Evolutionary conservation across 1,140 invertebrate genomes (phyloP), one percentile per base, ranked within the genome.

Genomic region (Drosophila repleta): DNA sequence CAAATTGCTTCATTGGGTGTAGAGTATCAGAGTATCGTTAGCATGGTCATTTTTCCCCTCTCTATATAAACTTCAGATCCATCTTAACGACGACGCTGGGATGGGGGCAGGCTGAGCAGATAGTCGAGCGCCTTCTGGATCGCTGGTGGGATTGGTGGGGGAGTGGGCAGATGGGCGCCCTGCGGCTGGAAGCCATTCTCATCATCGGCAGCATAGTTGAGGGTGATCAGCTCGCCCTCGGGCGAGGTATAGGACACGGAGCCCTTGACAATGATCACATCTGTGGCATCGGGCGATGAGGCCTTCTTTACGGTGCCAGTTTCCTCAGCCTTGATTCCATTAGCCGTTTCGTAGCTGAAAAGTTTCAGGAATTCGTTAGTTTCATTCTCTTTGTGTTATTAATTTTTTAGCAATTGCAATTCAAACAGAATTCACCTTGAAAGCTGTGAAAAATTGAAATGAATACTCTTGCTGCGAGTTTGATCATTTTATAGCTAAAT

Each of bases 171-270:
- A 92, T 96, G 96, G 4, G 94, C 94, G 2, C 95, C 96, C 85
- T 92, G 74, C 8, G 95, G 94, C 90, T 94, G 94, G 81, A 96
- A 96, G 21, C 95, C 96, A 65, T 94, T 94, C 77, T 95, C 95
- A 80, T 96, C 95, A 90, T 97, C 96, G 1, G 96, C 96, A 3
- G 94, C 93, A 90, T 97, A 98, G 61, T 94, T 94, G 0, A 98
- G 92, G 0, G 94, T 92, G 68, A 97, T 96, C 18, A 95, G 93
- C 43, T 94, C 95, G 55, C 96, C 96, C 79, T 97, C 96, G 1
- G 96, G 95, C 11, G 96, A 96, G 0, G 96, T 96, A 90, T 97
- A 97, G 49, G 95, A 95, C 68, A 94, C 96, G n/a, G 94, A 94
- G 39, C 96, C 96, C 87, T 94, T 93, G 4, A 95, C 95, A 17